A percentile compares a stretch with the other conserved stretches of the same genome.
phyloP scores from a whole-genome alignment of 1,140 invertebrate species.

The Platyscapa corneri region DNA sequence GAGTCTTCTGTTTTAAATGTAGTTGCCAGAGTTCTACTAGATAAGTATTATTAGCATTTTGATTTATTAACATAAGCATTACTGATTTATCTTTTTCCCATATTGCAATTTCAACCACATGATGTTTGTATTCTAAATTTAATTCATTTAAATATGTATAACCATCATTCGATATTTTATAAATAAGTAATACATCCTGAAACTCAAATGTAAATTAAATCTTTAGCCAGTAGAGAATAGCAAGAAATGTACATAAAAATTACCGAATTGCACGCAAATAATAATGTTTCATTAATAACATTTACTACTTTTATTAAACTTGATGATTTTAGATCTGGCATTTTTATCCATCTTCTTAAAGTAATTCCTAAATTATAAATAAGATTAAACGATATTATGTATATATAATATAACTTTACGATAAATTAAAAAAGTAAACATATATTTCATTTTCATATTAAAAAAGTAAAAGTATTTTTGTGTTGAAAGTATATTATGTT shows the following conservation, averaged over 20 bases:
- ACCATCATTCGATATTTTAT: not conserved
- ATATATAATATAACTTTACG: too few species aligned
- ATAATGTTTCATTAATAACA: constrained; percentile 56
- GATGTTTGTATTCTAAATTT: not conserved
- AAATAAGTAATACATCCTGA: not conserved
- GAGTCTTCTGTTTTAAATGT: not conserved
- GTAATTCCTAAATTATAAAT: constrained; percentile 53
- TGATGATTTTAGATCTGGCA: constrained; percentile 50
- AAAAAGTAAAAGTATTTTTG: too few species aligned
- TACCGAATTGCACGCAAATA: constrained; percentile 50
- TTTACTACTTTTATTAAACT: constrained; percentile 51
- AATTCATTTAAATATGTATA: not conserved
- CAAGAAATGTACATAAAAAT: not conserved
- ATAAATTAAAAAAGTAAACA: too few species aligned
- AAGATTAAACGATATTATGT: not conserved
- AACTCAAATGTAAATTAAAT: not conserved
- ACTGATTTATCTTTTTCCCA: not conserved
- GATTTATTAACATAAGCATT: constrained; percentile 26
- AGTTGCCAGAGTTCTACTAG: constrained; percentile 21
- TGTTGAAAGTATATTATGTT: too few species aligned
- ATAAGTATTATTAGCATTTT: not conserved
- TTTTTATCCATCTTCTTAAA: constrained; percentile 55
- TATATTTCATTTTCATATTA: too few species aligned
- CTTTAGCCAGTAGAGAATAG: too few species aligned
- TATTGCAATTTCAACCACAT: not conserved